phyloP scores from a whole-genome alignment of 2,113 vertebrate genomes.

The Cacatua alba region DNA sequence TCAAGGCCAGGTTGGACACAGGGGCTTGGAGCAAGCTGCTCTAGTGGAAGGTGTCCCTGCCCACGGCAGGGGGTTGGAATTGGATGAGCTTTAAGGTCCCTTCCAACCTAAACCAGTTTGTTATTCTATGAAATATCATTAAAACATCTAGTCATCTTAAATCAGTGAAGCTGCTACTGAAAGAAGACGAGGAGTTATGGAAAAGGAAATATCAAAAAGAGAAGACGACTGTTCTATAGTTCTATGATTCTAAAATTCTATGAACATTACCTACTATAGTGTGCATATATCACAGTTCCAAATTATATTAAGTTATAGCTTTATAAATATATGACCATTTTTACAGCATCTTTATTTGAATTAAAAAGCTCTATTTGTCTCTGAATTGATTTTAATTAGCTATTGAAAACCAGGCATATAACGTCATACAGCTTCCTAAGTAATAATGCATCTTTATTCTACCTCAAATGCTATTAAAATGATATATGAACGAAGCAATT shows the following conservation, averaged over 20 bases:
- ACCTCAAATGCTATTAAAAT: neutral
- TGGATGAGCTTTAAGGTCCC: neutral
- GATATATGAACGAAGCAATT: neutral
- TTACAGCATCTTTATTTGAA: neutral
- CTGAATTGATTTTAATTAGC: slow-evolving; percentile 34
- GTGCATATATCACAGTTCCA: neutral
- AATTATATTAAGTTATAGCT: neutral
- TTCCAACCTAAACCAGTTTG: neutral
- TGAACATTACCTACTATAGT: neutral
- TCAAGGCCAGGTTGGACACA: no score
- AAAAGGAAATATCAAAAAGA: neutral
- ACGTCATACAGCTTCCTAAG: neutral
- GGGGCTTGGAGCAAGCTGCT: neutral
- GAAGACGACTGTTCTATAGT: neutral
- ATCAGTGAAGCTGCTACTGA: neutral
- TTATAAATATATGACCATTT: neutral
- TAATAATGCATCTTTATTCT: slow-evolving; percentile 1
- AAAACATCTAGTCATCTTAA: neutral
- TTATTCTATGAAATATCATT: neutral
- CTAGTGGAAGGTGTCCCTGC: neutral
- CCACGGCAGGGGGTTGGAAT: neutral
- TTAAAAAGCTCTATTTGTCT: neutral
- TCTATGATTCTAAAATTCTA: neutral
- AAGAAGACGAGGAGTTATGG: neutral
- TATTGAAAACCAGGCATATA: neutral